phyloP scores from a whole-genome alignment of 2,888 invertebrate species.

The Tromatobia lineatoria region DNA sequence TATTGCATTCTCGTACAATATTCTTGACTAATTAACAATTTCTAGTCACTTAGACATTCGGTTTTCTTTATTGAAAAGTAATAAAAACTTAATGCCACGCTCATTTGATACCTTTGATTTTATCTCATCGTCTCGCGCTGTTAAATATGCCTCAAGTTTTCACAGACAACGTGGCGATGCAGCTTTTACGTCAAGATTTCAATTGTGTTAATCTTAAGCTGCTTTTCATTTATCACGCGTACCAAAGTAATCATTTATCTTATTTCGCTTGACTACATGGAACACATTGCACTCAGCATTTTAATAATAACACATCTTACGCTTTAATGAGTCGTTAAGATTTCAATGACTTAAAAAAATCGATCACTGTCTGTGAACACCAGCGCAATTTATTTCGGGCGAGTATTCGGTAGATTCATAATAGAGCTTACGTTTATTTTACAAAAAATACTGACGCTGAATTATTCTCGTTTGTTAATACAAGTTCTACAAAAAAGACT shows the following conservation, averaged over 20 bases:
- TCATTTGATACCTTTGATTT: conserved; percentile 61
- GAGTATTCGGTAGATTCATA: conserved; percentile 45
- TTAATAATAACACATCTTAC: conserved; percentile 73
- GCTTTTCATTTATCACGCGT: conserved; percentile 63
- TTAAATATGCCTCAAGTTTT: conserved; percentile 41
- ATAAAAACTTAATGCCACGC: conserved; percentile 56
- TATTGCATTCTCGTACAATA: conserved; percentile 59
- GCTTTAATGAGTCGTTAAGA: conserved; percentile 68
- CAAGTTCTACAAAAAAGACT: conserved; percentile 42
- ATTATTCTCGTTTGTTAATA: conserved; percentile 56
- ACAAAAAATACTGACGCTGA: conserved; percentile 74
- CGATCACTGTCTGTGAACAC: conserved; percentile 56
- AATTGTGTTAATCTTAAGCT: conserved; percentile 37
- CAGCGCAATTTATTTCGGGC: conserved; percentile 41
- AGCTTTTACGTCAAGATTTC: not conserved
- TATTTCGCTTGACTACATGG: conserved; percentile 76
- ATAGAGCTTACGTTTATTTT: conserved; percentile 48
- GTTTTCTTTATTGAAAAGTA: conserved; percentile 19
- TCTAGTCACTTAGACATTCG: conserved; percentile 43
- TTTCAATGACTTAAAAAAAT: conserved; percentile 59
- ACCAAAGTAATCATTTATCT: conserved; percentile 75
- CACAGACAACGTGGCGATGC: conserved; percentile 52
- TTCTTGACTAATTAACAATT: conserved; percentile 64
- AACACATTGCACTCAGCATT: conserved; percentile 82
- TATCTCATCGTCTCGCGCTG: conserved; percentile 50